phyloP scores from a whole-genome alignment of 35 echinoderm and acorn worm genomes.

The Anneissia japonica region DNA sequence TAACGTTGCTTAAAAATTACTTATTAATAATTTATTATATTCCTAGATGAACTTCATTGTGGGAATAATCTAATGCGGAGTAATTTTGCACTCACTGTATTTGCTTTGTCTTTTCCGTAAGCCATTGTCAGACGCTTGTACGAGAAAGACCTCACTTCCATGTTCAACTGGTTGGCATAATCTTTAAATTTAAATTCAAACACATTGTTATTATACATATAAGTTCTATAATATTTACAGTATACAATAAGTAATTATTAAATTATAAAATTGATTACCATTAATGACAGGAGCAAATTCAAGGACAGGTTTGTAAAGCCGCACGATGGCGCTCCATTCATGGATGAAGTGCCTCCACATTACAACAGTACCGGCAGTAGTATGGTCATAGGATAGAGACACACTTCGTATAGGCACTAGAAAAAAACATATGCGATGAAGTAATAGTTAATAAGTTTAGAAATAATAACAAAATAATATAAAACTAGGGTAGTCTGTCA shows the following conservation, averaged over 20 bases:
- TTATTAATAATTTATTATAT: not conserved
- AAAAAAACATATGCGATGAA: not conserved
- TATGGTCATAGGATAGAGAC: conserved; percentile 65
- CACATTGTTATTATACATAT: not conserved
- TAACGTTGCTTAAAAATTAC: too few relatives aligned
- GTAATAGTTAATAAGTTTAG: too few relatives aligned
- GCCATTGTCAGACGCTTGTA: conserved; percentile 70
- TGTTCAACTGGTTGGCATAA: not conserved
- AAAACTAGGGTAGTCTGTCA: too few relatives aligned
- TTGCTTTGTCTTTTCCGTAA: conserved; percentile 76
- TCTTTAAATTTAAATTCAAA: not conserved
- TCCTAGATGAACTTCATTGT: not conserved
- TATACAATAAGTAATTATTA: not conserved
- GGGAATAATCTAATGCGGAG: not conserved
- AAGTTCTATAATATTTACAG: not conserved
- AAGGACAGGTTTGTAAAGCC: conserved; percentile 68
- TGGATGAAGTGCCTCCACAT: conserved; percentile 49
- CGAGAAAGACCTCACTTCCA: conserved; percentile 70
- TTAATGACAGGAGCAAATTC: conserved; percentile 30
- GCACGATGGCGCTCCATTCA: conserved; percentile 80
- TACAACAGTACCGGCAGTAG: conserved; percentile 27
- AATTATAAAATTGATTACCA: not conserved
- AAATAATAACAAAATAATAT: too few relatives aligned
- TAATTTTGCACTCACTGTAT: conserved; percentile 12
- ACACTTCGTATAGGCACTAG: conserved; percentile 56